Base-by-base conservation (phyloP, 2,797 vertebrate genomes). In the Cirrhinus molitorella region DNA sequence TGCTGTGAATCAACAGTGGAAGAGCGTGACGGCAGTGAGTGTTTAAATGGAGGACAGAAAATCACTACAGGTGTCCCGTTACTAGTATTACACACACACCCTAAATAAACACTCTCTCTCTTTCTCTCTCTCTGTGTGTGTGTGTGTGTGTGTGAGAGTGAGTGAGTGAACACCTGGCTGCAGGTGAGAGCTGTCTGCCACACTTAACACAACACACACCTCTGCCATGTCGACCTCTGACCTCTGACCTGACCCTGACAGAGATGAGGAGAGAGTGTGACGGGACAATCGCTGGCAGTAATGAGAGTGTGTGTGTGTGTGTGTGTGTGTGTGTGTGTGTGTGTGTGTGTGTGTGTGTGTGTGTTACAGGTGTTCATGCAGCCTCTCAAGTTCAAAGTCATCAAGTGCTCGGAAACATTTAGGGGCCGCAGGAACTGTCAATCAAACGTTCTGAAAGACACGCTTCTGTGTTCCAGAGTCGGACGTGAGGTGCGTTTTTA, bases 151-250 rank as follows among this genome's bases (percentile, higher is more conserved):
- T 77, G 37, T 40, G 47, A 47, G 47, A 10, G 14, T 83, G 88
- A 90, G 93, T 93, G 92, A 93, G 85, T 70, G 90, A 89, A 91
- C 93, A 95, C 92, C 94, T 94, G 94, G 93, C 87, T 40, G 47
- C 92, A 92, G 93, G 93, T 94, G 84, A 92, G 92, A 90, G 87
- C 88, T 92, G 94, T 91, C 92, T 94, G 91, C 91, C 89, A 93
- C 94, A 95, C 94, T 95, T 95, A 95, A 94, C 95, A 95, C 94
- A 94, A 94, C 94, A 95, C 94, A 95, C 90, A 86, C 91, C 92
- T 91, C 91, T 91, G 90, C 91, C 76, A 31, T 88, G 89, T 90
- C 61, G 87, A 94, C 92, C 95, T 93, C 45, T 90, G 89, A 94
- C 92, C 92, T 82, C 85, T 89, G 93, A 94, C 93, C 93, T 88